Percentiles rank a stretch among this genome's conserved stretches.
These are phyloP conservation scores for Cathartes aura DNA, from an alignment of 2,113 vertebrate genomes.

Conservation along the genomic window DNA sequence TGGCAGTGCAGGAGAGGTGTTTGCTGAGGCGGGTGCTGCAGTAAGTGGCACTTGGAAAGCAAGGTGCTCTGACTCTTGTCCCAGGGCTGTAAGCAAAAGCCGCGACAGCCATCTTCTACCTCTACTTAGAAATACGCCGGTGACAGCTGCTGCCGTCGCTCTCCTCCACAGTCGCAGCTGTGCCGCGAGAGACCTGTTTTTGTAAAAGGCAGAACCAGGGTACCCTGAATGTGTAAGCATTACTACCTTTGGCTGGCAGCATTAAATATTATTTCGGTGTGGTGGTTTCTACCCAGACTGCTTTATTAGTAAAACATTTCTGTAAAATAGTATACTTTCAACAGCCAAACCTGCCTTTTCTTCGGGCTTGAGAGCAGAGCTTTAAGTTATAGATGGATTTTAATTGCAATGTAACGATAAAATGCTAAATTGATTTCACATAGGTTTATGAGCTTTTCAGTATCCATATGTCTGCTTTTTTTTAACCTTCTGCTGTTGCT, in stretches of 20 bases:
- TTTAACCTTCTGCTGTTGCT: background rate
- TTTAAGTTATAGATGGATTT: background rate
- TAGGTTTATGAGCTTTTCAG: background rate
- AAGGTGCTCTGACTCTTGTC: background rate
- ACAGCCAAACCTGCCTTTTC: background rate
- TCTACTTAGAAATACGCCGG: background rate
- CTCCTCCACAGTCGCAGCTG: constrained; percentile 34
- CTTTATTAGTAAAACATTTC: background rate
- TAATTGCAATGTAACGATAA: background rate
- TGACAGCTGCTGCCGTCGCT: constrained; percentile 67
- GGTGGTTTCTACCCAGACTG: background rate
- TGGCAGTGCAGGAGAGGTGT: background rate
- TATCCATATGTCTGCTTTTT: background rate
- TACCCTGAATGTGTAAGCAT: background rate
- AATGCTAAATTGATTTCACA: background rate
- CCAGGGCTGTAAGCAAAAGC: background rate
- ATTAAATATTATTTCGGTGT: background rate
- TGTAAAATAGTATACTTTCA: background rate
- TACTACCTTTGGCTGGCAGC: background rate
- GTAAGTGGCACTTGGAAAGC: background rate
- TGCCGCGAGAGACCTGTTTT: background rate
- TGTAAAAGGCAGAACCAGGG: background rate
- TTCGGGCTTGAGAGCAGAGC: background rate
- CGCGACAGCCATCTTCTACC: background rate
- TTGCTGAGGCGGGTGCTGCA: background rate